These are phyloP conservation scores for Carassius carassius DNA, from an alignment of 2,113 vertebrate genomes.

Conservation along the genomic window DNA sequence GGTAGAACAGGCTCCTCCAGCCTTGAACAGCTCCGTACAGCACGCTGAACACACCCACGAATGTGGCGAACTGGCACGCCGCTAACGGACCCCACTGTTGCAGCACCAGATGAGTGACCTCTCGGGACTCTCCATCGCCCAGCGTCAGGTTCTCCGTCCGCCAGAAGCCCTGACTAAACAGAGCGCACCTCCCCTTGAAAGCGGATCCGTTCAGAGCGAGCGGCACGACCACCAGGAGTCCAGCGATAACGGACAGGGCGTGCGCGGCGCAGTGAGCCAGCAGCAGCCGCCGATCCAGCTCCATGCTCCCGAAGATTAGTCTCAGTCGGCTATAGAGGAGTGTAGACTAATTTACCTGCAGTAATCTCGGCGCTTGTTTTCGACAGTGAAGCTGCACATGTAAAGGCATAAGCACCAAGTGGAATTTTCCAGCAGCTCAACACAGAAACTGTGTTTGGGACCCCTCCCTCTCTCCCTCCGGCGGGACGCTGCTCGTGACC, in stretches of 20 bases:
- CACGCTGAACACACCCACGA: slow-evolving; percentile 79
- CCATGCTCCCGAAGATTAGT: slow-evolving; percentile 62
- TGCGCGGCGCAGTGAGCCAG: slow-evolving; percentile 75
- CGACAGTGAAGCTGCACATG: not conserved
- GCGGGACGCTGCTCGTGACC: not conserved
- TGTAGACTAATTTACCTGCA: not conserved
- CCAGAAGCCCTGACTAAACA: slow-evolving; percentile 78
- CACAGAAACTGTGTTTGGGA: not conserved
- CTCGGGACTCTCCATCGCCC: slow-evolving; percentile 44
- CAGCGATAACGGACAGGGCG: slow-evolving; percentile 70
- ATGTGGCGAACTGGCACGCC: slow-evolving; percentile 78
- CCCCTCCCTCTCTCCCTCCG: slow-evolving; percentile 5
- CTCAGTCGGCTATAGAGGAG: not conserved
- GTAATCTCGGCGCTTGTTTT: not conserved
- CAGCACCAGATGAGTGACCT: slow-evolving; percentile 68
- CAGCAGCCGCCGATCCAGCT: slow-evolving; percentile 74
- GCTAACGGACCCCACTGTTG: slow-evolving; percentile 77
- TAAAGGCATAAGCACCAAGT: not conserved
- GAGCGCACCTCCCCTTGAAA: slow-evolving; percentile 79
- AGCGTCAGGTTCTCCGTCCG: slow-evolving; percentile 63
- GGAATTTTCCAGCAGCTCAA: not conserved
- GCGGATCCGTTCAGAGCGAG: slow-evolving; percentile 79
- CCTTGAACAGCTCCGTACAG: slow-evolving; percentile 79
- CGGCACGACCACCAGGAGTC: slow-evolving; percentile 77
- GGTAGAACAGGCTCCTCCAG: slow-evolving; percentile 79